These are phyloP conservation scores for Apodemus sylvaticus DNA, from an alignment of 2,113 vertebrate species.

Conservation along the genomic window DNA sequence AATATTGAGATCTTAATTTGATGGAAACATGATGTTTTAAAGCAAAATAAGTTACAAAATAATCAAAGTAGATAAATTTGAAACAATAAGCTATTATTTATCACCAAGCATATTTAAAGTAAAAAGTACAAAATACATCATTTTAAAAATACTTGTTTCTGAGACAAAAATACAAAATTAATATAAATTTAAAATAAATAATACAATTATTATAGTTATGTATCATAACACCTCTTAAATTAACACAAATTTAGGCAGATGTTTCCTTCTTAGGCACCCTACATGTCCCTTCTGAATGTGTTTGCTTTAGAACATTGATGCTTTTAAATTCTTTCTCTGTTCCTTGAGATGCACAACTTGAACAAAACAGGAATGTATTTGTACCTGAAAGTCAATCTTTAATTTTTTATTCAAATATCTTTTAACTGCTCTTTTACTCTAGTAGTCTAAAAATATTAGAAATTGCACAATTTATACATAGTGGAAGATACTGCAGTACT, in stretches of 20 bases:
- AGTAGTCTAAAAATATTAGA: background rate
- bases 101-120: background rate
- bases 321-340: background rate
- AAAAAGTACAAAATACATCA: background rate
- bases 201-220: background rate
- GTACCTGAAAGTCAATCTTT: background rate
- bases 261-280: background rate
- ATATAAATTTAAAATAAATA: background rate
- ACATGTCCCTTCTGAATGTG: background rate
- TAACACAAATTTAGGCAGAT: background rate
- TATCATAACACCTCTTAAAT: background rate
- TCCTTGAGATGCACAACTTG: background rate
- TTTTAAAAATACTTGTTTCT: slow-evolving; percentile 32
- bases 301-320: background rate
- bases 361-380: background rate
- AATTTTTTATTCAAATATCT: background rate
- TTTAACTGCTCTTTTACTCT: background rate
- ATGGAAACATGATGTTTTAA: background rate
- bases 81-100: background rate
- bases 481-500: background rate
- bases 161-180: background rate
- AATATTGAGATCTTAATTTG: background rate
- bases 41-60: slow-evolving; percentile 9
- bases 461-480: slow-evolving; percentile 6
- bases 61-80: background rate